Evolutionary conservation across 2,113 vertebrate genomes (phyloP).

Genomic region (Tyto alba): DNA sequence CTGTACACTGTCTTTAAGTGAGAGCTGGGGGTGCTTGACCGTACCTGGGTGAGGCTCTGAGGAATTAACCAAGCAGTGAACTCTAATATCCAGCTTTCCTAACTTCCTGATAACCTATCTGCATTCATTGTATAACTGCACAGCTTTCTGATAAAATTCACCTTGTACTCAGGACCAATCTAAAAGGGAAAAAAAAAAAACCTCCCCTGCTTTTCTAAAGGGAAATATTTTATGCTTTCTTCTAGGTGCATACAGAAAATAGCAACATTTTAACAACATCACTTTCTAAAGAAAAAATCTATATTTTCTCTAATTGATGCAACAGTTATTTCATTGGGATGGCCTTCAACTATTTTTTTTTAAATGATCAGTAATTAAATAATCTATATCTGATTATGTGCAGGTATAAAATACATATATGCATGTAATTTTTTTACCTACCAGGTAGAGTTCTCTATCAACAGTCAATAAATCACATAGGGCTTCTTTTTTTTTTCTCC

Average conservation of each 20-base stretch:
- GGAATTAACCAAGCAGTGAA: constrained; percentile 12
- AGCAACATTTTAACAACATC: background rate
- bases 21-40: background rate
- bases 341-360: background rate
- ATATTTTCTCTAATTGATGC: background rate
- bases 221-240: background rate
- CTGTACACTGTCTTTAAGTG: background rate
- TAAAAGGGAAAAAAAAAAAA: background rate
- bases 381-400: background rate
- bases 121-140: background rate
- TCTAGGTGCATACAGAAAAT: background rate
- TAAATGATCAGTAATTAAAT: background rate
- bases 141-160: background rate
- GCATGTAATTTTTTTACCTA: background rate
- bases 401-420: background rate
- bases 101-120: background rate
- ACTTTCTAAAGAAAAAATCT: background rate
- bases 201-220: background rate
- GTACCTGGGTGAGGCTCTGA: background rate
- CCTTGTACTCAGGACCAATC: background rate
- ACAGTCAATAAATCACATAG: background rate
- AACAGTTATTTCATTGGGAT: background rate
- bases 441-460: background rate
- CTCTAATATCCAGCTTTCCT: background rate
- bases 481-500: background rate